These are phyloP conservation scores for Anthoptus insignis DNA, from an alignment of 2,888 invertebrate genomes.

Conservation along the genomic window DNA sequence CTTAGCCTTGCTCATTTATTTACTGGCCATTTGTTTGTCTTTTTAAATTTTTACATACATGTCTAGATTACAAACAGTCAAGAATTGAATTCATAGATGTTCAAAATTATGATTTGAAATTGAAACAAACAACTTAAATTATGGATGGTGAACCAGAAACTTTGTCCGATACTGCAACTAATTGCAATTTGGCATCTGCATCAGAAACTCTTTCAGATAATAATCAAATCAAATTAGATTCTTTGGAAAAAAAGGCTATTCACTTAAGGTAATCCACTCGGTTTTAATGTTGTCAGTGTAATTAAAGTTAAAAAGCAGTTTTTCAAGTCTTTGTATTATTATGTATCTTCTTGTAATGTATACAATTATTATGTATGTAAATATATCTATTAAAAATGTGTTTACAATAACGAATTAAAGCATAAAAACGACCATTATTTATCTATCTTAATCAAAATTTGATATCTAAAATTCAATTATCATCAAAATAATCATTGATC, in stretches of 20 bases:
- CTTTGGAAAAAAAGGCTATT: slow-evolving; percentile 80
- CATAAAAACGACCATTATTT: too few relatives aligned
- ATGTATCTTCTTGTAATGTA: too few relatives aligned
- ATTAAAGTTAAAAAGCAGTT: too few relatives aligned
- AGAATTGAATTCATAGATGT: background rate
- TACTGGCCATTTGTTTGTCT: slow-evolving; percentile 13
- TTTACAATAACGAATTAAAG: too few relatives aligned
- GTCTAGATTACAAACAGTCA: background rate
- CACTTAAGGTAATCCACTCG: slow-evolving; percentile 69
- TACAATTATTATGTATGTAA: too few relatives aligned
- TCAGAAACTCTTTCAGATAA: slow-evolving; percentile 74
- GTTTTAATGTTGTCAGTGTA: too few relatives aligned
- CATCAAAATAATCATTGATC: too few relatives aligned
- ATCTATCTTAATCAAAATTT: too few relatives aligned
- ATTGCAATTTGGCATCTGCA: slow-evolving; percentile 69
- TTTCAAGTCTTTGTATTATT: too few relatives aligned
- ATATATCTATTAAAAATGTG: too few relatives aligned
- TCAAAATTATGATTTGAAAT: slow-evolving; percentile 54
- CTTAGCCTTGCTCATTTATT: too few relatives aligned
- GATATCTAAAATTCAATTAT: too few relatives aligned
- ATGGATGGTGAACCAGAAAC: slow-evolving; percentile 80
- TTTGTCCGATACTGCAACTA: slow-evolving; percentile 73
- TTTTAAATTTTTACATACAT: slow-evolving; percentile 1
- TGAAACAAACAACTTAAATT: slow-evolving; percentile 52
- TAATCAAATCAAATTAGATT: slow-evolving; percentile 76